Conservation (phyloP, 37 sponge, comb jelly and placozoan genomes). For the Bolinopsis microptera region DNA sequence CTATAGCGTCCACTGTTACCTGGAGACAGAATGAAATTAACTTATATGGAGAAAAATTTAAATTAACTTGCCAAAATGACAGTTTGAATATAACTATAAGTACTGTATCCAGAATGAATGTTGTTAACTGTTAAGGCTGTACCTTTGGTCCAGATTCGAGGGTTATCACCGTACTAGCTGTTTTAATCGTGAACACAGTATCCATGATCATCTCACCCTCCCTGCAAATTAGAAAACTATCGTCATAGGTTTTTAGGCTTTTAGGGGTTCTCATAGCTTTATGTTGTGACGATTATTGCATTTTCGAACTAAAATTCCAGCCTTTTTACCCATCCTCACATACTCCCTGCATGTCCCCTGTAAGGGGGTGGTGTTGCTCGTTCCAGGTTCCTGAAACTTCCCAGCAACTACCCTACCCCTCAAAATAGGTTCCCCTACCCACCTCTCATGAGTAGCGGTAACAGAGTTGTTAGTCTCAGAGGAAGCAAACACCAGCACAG, state of each 20-base stretch:
- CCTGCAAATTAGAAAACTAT: too few relatives aligned
- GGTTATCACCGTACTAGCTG: background rate
- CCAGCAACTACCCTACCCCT: too few relatives aligned
- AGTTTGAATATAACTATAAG: background rate
- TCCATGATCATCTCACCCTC: background rate
- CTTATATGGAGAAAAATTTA: background rate
- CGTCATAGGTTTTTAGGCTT: too few relatives aligned
- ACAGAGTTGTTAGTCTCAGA: background rate
- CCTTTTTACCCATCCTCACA: background rate
- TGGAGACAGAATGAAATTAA: background rate
- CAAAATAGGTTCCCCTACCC: too few relatives aligned
- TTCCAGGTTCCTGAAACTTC: too few relatives aligned
- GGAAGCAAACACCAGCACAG: conserved; percentile 44
- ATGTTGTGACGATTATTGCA: too few relatives aligned
- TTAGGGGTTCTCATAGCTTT: too few relatives aligned
- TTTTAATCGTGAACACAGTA: background rate
- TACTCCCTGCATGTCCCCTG: background rate
- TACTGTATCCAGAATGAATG: too few relatives aligned
- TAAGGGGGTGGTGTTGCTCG: too few relatives aligned
- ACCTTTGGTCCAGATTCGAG: background rate
- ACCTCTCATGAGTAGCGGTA: background rate
- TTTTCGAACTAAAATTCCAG: too few relatives aligned
- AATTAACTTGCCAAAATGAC: background rate
- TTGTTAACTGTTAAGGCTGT: background rate
- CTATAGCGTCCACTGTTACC: background rate